These are phyloP conservation scores for Myripristis murdjan DNA, from an alignment of 2,797 vertebrate genomes.

Conservation along the genomic window DNA sequence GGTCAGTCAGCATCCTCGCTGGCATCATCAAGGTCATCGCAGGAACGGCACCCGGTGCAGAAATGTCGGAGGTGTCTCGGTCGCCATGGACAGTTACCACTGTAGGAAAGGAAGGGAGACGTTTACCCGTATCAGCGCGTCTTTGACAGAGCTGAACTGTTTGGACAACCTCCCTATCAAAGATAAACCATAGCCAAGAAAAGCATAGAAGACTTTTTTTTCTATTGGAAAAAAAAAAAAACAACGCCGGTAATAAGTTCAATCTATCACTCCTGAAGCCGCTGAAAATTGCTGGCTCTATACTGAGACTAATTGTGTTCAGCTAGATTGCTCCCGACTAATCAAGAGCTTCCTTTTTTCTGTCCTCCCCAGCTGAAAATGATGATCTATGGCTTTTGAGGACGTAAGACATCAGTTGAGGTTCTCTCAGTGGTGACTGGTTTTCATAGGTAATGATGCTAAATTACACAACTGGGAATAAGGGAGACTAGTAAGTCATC, in stretches of 20 bases:
- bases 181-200: not conserved
- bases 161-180: not conserved
- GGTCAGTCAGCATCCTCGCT: too few species aligned
- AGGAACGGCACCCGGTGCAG: too few species aligned
- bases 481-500: slow-evolving; percentile 70
- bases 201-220: not conserved
- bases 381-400: slow-evolving; percentile 69
- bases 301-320: slow-evolving; percentile 61
- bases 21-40: too few species aligned
- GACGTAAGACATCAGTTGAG: slow-evolving; percentile 63
- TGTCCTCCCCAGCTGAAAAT: slow-evolving; percentile 63
- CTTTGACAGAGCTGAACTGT: slow-evolving; percentile 15
- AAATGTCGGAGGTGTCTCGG: too few species aligned
- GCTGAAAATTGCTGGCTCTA: slow-evolving; percentile 32
- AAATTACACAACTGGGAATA: slow-evolving; percentile 78
- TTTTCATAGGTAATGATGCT: slow-evolving; percentile 82
- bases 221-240: not conserved
- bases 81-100: too few species aligned
- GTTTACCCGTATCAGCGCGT: not conserved
- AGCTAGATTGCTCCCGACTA: slow-evolving; percentile 63
- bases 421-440: slow-evolving; percentile 58
- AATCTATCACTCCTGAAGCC: slow-evolving; percentile 34
- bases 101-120: not conserved
- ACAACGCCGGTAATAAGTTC: not conserved
- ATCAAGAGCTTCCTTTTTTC: slow-evolving; percentile 68